phyloP scores from a whole-genome alignment of 2,113 vertebrate species.

The Scopus umbretta region DNA sequence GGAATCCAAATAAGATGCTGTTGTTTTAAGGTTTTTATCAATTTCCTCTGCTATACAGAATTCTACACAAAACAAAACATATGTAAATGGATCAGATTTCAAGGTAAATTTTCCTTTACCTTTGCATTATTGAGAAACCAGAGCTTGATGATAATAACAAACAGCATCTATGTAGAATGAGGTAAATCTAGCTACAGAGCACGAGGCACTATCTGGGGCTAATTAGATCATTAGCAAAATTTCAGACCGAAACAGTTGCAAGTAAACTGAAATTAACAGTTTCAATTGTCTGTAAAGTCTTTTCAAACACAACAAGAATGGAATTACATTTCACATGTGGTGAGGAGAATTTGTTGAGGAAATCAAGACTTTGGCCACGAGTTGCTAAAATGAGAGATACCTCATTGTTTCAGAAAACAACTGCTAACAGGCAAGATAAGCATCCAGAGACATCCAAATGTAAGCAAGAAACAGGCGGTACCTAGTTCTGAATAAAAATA shows the following conservation, averaged over 20 bases:
- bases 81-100: background rate
- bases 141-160: background rate
- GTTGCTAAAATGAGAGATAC: background rate
- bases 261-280: background rate
- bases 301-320: background rate
- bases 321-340: background rate
- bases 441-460: background rate
- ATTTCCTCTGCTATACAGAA: background rate
- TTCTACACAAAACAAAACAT: background rate
- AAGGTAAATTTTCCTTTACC: background rate
- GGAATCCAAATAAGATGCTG: background rate
- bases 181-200: background rate
- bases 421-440: background rate
- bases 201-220: background rate
- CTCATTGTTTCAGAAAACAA: background rate
- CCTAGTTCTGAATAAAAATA: background rate
- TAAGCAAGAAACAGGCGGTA: background rate
- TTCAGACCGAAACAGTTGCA: background rate
- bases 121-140: background rate
- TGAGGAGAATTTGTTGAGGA: background rate
- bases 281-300: background rate
- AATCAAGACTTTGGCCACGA: background rate
- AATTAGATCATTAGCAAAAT: background rate
- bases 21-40: background rate
- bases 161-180: background rate